Evolutionary conservation across 2,797 vertebrate genomes (phyloP).

Genomic region (Nyctalus aviator): DNA sequence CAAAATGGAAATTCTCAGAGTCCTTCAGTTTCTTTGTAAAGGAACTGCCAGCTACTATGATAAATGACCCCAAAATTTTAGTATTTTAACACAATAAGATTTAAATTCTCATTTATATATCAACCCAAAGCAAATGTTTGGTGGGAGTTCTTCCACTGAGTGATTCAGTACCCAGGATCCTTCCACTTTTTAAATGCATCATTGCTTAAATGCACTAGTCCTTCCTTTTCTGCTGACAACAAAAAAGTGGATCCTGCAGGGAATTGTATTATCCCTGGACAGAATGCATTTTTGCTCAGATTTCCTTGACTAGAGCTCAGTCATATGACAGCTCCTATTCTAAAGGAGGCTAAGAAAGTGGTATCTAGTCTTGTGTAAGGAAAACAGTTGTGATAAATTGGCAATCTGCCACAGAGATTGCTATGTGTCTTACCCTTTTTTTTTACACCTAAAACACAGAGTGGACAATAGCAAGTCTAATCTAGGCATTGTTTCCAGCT

Average conservation of each 20-base stretch:
- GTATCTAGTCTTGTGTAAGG: not conserved
- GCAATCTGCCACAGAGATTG: not conserved
- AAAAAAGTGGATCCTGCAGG: not conserved
- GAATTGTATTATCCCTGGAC: not conserved
- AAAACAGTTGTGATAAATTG: not conserved
- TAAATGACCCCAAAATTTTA: not conserved
- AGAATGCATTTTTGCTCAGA: not conserved
- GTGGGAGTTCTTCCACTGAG: not conserved
- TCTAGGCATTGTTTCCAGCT: not conserved
- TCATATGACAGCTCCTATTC: not conserved
- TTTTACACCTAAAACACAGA: not conserved
- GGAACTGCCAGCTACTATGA: not conserved
- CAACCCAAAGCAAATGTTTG: not conserved
- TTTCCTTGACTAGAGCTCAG: not conserved
- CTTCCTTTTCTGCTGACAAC: not conserved
- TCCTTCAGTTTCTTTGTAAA: not conserved
- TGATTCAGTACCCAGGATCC: not conserved
- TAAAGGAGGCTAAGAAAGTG: not conserved
- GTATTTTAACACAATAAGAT: not conserved
- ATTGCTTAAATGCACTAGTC: not conserved
- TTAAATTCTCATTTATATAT: not conserved
- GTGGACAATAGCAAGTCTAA: not conserved
- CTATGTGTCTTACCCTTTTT: not conserved
- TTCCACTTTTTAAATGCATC: not conserved
- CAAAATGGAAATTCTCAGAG: slow-evolving; percentile 34